Evolutionary conservation across 2,888 invertebrate species (phyloP).

Genomic region (Penaeus monodon): DNA sequence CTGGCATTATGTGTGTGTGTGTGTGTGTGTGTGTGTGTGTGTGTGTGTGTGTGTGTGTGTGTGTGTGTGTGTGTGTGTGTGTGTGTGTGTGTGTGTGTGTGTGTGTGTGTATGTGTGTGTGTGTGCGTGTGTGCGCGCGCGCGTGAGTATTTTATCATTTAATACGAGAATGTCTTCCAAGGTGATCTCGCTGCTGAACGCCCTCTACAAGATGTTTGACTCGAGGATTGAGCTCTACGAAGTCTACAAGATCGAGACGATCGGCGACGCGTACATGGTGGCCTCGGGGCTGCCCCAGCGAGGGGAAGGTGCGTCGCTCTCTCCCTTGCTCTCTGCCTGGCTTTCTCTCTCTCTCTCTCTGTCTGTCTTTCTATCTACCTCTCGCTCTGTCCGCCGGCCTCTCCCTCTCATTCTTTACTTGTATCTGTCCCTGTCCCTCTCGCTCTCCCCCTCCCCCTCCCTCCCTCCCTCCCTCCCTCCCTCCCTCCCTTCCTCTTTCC

Average conservation of each 20-base stretch:
- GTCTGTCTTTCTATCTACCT: neutral
- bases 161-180: constrained; percentile 69
- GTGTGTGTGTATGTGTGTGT: neutral
- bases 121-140: constrained; percentile 2
- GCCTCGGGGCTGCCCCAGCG: constrained; percentile 67
- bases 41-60: too few species aligned
- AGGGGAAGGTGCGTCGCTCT: constrained; percentile 10
- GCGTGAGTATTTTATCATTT: neutral
- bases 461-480: too few species aligned
- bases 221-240: constrained; percentile 94
- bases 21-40: too few species aligned
- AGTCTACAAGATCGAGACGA: constrained; percentile 96
- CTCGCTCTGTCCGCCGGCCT: neutral
- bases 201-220: constrained; percentile 94
- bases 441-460: neutral
- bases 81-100: neutral
- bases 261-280: constrained; percentile 73
- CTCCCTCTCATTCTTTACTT: too few species aligned
- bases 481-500: neutral
- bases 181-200: constrained; percentile 97
- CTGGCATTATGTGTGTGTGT: too few species aligned
- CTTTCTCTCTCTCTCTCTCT: neutral
- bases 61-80: too few species aligned
- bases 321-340: neutral
- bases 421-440: neutral